phyloP scores from a whole-genome alignment of 2,113 vertebrate species.

The Coptodon rendalli region DNA sequence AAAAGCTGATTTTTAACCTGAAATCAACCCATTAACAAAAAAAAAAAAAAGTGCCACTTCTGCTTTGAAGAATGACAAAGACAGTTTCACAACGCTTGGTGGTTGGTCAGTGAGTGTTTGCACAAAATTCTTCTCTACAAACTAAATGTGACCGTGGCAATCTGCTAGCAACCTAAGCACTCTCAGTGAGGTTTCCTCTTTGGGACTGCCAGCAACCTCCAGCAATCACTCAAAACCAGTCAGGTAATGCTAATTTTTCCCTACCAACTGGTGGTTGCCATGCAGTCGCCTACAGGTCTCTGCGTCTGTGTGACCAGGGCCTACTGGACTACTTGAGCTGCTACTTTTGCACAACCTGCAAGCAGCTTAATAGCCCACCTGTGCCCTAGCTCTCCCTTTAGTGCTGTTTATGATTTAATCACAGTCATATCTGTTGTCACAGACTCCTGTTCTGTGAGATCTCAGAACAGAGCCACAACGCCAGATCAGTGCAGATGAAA shows the following conservation, averaged over 20 bases:
- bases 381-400: neutral
- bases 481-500: neutral
- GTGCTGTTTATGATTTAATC: accelerated
- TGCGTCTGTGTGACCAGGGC: neutral
- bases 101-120: neutral
- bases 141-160: neutral
- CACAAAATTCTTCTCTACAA: neutral
- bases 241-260: neutral
- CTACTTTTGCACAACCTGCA: neutral
- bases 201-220: neutral
- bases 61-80: neutral
- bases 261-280: neutral
- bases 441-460: neutral
- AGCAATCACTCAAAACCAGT: neutral
- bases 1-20: neutral
- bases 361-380: neutral
- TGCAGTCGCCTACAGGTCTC: neutral
- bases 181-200: neutral
- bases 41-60: neutral
- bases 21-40: neutral
- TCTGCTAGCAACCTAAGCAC: neutral
- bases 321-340: neutral
- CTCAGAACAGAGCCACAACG: neutral
- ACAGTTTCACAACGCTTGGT: neutral
- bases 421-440: accelerated